phyloP scores from a whole-genome alignment of 2,888 invertebrate species.

The Diaprepes abbreviatus region DNA sequence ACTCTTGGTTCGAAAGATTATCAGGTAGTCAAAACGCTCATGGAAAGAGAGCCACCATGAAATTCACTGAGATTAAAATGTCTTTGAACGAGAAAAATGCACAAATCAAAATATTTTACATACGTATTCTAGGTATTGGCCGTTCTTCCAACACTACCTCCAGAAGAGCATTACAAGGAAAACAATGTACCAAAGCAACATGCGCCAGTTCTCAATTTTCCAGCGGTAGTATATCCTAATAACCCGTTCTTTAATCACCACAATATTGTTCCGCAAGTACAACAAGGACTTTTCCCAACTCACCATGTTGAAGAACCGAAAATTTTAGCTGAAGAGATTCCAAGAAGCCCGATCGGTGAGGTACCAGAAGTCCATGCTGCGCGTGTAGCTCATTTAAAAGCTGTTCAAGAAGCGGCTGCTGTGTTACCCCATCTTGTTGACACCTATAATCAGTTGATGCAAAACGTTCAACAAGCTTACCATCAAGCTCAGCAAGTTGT shows the following conservation, averaged over 20 bases:
- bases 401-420: constrained; percentile 34
- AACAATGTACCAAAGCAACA: not conserved
- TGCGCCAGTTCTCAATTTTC: not conserved
- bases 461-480: constrained; percentile 1
- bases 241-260: too few species aligned
- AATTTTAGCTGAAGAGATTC: constrained; percentile 1
- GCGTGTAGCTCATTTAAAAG: constrained; percentile 54
- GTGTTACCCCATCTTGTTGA: constrained; percentile 19
- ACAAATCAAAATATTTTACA: too few species aligned
- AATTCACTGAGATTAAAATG: too few species aligned
- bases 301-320: not conserved
- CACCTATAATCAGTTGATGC: not conserved
- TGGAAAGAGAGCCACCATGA: too few species aligned
- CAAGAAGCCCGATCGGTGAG: constrained; percentile 55
- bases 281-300: not conserved
- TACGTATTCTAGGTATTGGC: constrained; percentile 48
- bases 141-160: constrained; percentile 50
- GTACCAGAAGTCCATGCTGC: constrained; percentile 58
- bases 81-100: too few species aligned
- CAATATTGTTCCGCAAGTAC: not conserved
- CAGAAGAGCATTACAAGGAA: constrained; percentile 44
- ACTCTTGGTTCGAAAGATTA: too few species aligned
- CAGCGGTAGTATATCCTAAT: not conserved
- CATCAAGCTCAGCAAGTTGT: not conserved
- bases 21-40: too few species aligned